Evolutionary conservation across 2,113 vertebrate species (phyloP).

Genomic region (Leptocoma aspasia): DNA sequence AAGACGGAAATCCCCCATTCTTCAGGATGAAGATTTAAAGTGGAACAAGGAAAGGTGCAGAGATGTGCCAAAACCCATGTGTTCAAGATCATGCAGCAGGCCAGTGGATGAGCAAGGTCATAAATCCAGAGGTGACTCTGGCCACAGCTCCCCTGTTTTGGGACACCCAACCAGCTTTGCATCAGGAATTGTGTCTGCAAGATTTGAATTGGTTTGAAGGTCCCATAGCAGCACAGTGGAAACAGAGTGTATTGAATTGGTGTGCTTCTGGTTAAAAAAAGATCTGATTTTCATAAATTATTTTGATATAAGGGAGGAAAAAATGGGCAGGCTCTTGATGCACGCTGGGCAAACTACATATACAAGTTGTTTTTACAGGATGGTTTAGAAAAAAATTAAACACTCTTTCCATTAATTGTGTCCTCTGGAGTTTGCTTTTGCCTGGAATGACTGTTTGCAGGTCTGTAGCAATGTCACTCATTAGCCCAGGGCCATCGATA

Average conservation of each 20-base stretch:
- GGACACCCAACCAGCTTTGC: neutral
- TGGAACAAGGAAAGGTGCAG: neutral
- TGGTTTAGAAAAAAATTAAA: neutral
- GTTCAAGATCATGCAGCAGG: neutral
- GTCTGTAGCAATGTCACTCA: neutral
- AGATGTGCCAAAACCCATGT: rapidly evolving
- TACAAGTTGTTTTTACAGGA: neutral
- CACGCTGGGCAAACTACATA: neutral
- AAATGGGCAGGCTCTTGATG: neutral
- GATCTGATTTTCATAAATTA: neutral
- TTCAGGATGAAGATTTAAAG: neutral
- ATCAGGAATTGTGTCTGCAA: neutral
- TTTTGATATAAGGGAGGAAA: neutral
- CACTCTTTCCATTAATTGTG: neutral
- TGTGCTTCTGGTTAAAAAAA: neutral
- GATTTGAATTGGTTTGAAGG: neutral
- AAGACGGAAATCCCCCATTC: neutral
- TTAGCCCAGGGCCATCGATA: neutral
- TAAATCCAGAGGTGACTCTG: neutral
- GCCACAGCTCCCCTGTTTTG: neutral
- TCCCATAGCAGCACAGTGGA: neutral
- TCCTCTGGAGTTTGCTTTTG: constrained; percentile 12
- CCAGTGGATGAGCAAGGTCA: neutral
- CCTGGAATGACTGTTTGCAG: constrained; percentile 7
- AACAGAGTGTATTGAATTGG: neutral